These are phyloP conservation scores for Erebia aethiops DNA, from an alignment of 2,888 invertebrate species.

Conservation along the genomic window DNA sequence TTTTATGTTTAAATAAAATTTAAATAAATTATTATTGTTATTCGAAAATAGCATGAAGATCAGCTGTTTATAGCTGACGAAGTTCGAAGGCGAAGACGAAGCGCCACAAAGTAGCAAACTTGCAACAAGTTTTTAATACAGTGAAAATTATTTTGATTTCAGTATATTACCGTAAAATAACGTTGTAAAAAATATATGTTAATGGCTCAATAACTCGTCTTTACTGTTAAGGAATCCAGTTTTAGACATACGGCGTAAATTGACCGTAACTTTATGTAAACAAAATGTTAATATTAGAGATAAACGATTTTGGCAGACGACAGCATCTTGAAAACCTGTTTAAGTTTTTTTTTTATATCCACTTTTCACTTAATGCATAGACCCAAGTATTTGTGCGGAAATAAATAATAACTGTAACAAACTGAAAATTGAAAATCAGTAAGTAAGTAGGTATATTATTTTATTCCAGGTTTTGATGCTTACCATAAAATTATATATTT, in stretches of 20 bases:
- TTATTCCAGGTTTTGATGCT: too few relatives aligned
- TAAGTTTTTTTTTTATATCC: not conserved
- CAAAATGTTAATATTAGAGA: conserved; percentile 23
- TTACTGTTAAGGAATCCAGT: conserved; percentile 36
- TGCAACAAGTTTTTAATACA: too few relatives aligned
- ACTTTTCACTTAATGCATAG: not conserved
- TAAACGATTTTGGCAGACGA: conserved; percentile 15
- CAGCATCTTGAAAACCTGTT: not conserved
- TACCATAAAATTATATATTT: not conserved
- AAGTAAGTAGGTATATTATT: too few relatives aligned
- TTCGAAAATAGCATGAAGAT: too few relatives aligned
- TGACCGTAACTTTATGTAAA: conserved; percentile 23
- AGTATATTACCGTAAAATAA: conserved; percentile 22
- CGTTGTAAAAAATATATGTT: conserved; percentile 30
- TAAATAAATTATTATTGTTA: too few relatives aligned
- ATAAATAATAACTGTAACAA: conserved; percentile 28
- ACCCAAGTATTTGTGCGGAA: too few relatives aligned
- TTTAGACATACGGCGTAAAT: conserved; percentile 25
- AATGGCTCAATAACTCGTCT: conserved; percentile 30
- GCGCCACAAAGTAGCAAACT: too few relatives aligned
- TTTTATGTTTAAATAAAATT: too few relatives aligned
- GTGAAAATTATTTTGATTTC: not conserved
- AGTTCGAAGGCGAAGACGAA: too few relatives aligned
- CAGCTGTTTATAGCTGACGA: too few relatives aligned
- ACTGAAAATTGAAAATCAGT: not conserved